A percentile compares a stretch with the other conserved stretches of the same genome.
phyloP scores from a whole-genome alignment of 1,140 invertebrate genomes.

The Penaeus indicus region DNA sequence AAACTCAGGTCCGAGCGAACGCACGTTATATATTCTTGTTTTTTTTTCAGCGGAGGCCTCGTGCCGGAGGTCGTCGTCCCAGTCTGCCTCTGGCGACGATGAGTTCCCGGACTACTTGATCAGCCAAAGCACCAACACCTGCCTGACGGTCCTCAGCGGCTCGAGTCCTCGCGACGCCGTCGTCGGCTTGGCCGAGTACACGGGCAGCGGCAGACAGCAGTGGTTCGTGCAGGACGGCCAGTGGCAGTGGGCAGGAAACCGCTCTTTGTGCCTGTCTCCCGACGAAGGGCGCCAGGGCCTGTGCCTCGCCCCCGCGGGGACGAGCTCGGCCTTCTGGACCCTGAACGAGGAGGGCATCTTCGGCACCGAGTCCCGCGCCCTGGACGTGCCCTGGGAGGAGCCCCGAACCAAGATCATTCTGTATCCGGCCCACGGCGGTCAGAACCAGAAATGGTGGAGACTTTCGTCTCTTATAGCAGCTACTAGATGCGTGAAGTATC shows the following conservation, averaged over 20 bases:
- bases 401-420: constrained; percentile 19
- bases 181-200: constrained; percentile 27
- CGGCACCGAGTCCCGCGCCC: background rate
- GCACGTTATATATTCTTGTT: background rate
- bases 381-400: constrained; percentile 39
- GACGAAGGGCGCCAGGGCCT: background rate
- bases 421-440: constrained; percentile 8
- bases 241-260: constrained; percentile 39
- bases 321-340: background rate
- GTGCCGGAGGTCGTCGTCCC: background rate
- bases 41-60: background rate
- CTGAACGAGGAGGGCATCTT: background rate
- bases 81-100: background rate
- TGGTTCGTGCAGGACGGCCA: constrained; percentile 23
- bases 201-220: constrained; percentile 25
- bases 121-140: constrained; percentile 44
- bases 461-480: constrained; percentile 12
- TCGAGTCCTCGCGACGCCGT: constrained; percentile 21
- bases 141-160: constrained; percentile 35
- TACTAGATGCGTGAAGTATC: background rate
- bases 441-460: constrained; percentile 41
- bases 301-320: background rate
- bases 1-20: no score
- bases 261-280: constrained; percentile 27
- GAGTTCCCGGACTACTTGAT: constrained; percentile 24